Base-by-base conservation (phyloP, 2,797 vertebrate genomes). In the Pipistrellus kuhlii region DNA sequence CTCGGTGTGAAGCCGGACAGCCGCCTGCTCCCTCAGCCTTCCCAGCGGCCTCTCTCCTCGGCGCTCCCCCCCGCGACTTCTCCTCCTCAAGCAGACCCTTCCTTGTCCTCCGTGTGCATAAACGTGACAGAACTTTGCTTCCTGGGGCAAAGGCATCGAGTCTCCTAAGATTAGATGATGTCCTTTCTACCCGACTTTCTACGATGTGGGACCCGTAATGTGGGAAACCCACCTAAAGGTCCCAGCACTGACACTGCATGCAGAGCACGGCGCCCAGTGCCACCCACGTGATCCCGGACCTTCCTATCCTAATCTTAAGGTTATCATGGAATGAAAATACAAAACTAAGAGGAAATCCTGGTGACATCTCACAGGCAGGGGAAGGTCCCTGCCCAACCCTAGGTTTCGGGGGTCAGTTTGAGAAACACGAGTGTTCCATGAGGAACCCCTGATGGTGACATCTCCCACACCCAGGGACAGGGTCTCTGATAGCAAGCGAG, bases 101-200 rank as follows among this genome's bases (percentile, higher is more conserved):
- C n/a, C 4, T 20, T 13, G 8, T 38, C 5, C 51, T 51, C 76
- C 57, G 13, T 53, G 51, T 38, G 18, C 77, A 59, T 72, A 80
- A 94, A 41, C 53, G 30, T 66, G 88, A 88, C 44, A 25, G 35
- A 32, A 76, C 1, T 55, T 85, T 71, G 57, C 32, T 75, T 88
- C 59, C 32, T 10, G 35, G 83, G 53, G 8, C 69, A 38, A 72
- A 85, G 78, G 14, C 38, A 84, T 69, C 41, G 46, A 64, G 30
- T 27, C 69, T 77, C 32, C 46, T 51, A 30, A 32, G 46, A 51
- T 18, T 51, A 53, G 73, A 76, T 53, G 38, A 51, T 30, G 13
- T 82, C 73, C 44, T 91, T 82, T 75, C 48, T 78, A 51, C 66
- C 38, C 27, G 44, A 53, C 88, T 88, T 78, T 94, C 90, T 69